These are phyloP conservation scores for Heliconius himera DNA, from an alignment of 1,140 invertebrate species.

Conservation along the genomic window DNA sequence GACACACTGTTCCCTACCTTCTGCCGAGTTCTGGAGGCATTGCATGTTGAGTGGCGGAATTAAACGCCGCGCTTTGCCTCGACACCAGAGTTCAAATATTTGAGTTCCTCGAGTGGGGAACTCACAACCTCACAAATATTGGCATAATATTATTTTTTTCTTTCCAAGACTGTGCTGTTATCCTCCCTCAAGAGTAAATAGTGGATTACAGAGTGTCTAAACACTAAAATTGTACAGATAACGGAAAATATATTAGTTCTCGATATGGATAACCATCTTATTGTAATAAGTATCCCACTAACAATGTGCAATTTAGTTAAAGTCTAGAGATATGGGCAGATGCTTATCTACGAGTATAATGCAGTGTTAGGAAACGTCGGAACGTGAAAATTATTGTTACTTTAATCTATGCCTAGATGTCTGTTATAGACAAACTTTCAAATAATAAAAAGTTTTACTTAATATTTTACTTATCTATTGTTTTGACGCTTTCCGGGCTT, in stretches of 20 bases:
- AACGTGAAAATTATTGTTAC: slow-evolving; percentile 19
- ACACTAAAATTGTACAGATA: not conserved
- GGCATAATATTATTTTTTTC: too few relatives aligned
- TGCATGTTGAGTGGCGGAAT: too few relatives aligned
- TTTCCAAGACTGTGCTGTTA: too few relatives aligned
- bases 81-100: too few relatives aligned
- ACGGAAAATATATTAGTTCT: slow-evolving; percentile 7
- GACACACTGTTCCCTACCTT: too few relatives aligned
- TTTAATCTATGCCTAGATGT: slow-evolving; percentile 15
- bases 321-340: slow-evolving; percentile 26
- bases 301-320: slow-evolving; percentile 54
- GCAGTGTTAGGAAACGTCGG: slow-evolving; percentile 16
- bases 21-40: too few relatives aligned
- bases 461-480: not conserved
- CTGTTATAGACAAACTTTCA: slow-evolving; percentile 1
- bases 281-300: slow-evolving; percentile 20
- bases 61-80: too few relatives aligned
- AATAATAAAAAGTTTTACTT: not conserved
- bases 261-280: not conserved
- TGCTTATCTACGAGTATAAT: slow-evolving; percentile 22
- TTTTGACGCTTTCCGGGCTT: not conserved
- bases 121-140: too few relatives aligned
- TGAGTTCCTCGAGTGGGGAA: too few relatives aligned
- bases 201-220: not conserved
- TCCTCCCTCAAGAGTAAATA: too few relatives aligned